Base-by-base conservation (phyloP, 2,113 vertebrate genomes). In the Strix aluco region DNA sequence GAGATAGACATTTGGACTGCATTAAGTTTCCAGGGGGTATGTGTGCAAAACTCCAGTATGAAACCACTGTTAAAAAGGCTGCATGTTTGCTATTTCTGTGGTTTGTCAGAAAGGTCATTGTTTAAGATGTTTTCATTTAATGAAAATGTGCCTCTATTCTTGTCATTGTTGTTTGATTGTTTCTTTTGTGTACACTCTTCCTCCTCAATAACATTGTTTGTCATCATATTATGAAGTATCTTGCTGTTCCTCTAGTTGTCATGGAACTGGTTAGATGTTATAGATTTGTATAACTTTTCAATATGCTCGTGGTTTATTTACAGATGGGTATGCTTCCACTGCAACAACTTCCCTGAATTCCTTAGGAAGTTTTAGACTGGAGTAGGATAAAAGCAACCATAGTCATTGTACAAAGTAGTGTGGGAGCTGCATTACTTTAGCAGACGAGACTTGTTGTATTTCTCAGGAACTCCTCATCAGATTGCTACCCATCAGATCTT, bases 81-180 rank as follows among this genome's bases (percentile, higher is more conserved):
- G 46, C 92, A 21, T 84, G 73, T 77, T 89, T 95, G 70, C 89
- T 91, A 2, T 81, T 94, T 87, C 61, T 97, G 95, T 82, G 94
- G 92, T 97, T 97, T 95, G 66, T 80, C 86, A 94, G 94, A 96
- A 95, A 94, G 74, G 92, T 90, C 92, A 87, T 46, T 89, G 72
- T 71, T 95, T 82, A 89, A 96, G 63, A 92, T 94, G 88, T 88
- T 96, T 96, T 87, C 69, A 74, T 93, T 94, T 92, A 96, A 85
- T 91, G 73, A 87, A 71, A 93, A 67, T 84, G 62, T 44, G 62
- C 9, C 44, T 94, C 83, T 86, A 26, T 67, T 91, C 73, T 75
- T 90, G 30, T 62, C 82, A 54, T 26, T 88, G 66, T 51, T 87
- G 75, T 91, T 93, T 34, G 29, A 30, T 58, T 83, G 46, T 79